Conservation (phyloP, 2,888 invertebrate species). For the Erebia ligea region DNA sequence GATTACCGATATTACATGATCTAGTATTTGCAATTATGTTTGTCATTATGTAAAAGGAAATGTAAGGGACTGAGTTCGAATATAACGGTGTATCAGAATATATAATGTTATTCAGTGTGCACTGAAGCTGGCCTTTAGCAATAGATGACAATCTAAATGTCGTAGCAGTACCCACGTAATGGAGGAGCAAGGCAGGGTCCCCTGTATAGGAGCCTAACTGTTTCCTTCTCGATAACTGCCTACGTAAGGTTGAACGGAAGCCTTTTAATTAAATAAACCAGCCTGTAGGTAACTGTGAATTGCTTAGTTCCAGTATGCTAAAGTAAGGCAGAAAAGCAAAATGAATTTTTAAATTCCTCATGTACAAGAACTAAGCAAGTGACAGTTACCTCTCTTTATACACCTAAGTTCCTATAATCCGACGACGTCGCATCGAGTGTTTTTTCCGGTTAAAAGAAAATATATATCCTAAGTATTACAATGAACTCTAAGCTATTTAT, state of each 20-base stretch:
- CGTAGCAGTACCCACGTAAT: slow-evolving; percentile 65
- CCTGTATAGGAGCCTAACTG: slow-evolving; percentile 53
- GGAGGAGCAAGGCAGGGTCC: slow-evolving; percentile 56
- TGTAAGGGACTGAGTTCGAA: slow-evolving; percentile 58
- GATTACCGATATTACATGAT: slow-evolving; percentile 56
- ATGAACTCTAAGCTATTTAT: too few species aligned
- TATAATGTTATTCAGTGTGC: slow-evolving; percentile 42
- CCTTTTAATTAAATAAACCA: slow-evolving; percentile 21
- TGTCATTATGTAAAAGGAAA: slow-evolving; percentile 58
- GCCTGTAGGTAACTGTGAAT: neutral
- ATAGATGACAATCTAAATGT: slow-evolving; percentile 66
- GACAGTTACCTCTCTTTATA: too few species aligned
- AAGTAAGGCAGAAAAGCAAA: neutral
- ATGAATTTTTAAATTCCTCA: neutral
- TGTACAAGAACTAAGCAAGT: too few species aligned
- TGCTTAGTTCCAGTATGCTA: neutral
- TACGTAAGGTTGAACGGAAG: slow-evolving; percentile 26
- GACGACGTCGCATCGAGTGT: too few species aligned
- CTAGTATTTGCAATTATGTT: slow-evolving; percentile 54
- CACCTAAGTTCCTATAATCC: too few species aligned
- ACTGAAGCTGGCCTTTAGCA: slow-evolving; percentile 52
- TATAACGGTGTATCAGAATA: slow-evolving; percentile 52
- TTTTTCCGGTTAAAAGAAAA: too few species aligned
- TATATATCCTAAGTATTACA: too few species aligned
- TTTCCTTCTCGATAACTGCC: slow-evolving; percentile 35